A percentile compares a stretch with the other conserved stretches of the same genome.
Evolutionary conservation across 2,797 vertebrate species (phyloP).

Genomic region (Tapera naevia): DNA sequence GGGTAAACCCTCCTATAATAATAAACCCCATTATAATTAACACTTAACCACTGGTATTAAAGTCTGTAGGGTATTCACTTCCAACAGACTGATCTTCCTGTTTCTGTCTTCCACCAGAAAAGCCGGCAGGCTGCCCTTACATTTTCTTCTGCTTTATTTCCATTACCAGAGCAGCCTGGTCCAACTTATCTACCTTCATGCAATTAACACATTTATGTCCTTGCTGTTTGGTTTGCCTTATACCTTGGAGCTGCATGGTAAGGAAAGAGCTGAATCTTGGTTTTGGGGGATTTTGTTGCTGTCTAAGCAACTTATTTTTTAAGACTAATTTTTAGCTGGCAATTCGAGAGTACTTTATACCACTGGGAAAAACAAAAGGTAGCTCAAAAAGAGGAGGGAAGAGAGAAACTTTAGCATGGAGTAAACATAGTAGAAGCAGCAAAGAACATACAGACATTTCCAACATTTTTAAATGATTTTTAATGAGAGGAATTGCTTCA

Average conservation of each 20-base stretch:
- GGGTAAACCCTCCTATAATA: background rate
- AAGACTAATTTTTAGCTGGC: background rate
- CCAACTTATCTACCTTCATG: background rate
- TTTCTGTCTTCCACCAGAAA: background rate
- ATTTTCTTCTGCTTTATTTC: background rate
- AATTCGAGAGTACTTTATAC: background rate
- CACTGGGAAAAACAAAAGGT: background rate
- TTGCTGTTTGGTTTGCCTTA: background rate
- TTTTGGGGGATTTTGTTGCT: background rate
- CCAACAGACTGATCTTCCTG: background rate
- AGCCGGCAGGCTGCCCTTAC: background rate
- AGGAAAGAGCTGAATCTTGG: background rate
- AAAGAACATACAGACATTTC: conserved; percentile 53
- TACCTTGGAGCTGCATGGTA: background rate
- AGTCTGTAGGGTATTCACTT: background rate
- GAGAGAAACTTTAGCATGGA: background rate
- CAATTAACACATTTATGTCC: background rate
- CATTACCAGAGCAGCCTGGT: background rate
- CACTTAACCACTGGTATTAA: background rate
- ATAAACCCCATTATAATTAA: background rate
- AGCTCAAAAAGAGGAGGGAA: background rate
- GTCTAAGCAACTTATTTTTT: background rate
- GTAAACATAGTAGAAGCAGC: background rate
- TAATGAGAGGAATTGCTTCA: conserved; percentile 39
- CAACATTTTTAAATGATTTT: conserved; percentile 2